phyloP scores from a whole-genome alignment of 2,113 vertebrate genomes.

The Xiphorhynchus elegans region DNA sequence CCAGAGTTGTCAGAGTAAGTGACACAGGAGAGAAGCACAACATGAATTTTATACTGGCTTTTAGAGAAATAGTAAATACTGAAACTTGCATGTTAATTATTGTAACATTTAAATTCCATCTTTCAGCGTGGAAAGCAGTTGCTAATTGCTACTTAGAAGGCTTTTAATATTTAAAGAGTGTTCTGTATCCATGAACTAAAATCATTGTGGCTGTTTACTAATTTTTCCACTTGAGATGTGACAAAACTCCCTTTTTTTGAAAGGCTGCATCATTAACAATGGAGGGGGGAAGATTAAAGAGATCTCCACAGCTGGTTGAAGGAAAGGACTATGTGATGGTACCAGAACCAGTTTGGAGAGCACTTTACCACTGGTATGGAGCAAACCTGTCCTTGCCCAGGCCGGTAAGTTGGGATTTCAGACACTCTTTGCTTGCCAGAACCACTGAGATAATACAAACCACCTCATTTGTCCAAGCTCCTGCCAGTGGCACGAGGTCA shows the following conservation, averaged over 20 bases:
- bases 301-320: constrained; percentile 80
- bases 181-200: not conserved
- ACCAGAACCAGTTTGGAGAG: constrained; percentile 97
- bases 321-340: constrained; percentile 91
- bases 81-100: not conserved
- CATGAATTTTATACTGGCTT: not conserved
- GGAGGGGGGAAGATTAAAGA: constrained; percentile 92
- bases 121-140: not conserved
- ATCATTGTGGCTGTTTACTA: not conserved
- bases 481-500: not conserved
- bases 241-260: not conserved
- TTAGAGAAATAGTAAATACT: not conserved
- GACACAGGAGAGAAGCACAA: not conserved
- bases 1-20: not conserved
- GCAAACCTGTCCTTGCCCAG: constrained; percentile 94
- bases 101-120: not conserved
- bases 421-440: not conserved
- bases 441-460: not conserved
- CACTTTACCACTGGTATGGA: constrained; percentile 98
- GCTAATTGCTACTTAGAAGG: not conserved
- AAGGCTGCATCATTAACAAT: constrained; percentile 94
- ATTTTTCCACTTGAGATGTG: not conserved
- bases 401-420: constrained; percentile 83
- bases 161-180: not conserved
- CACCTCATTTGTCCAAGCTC: not conserved